Evolutionary conservation across 2,888 invertebrate genomes (phyloP), one percentile per base, ranked within the genome.

Genomic region (Tanypteryx hageni): DNA sequence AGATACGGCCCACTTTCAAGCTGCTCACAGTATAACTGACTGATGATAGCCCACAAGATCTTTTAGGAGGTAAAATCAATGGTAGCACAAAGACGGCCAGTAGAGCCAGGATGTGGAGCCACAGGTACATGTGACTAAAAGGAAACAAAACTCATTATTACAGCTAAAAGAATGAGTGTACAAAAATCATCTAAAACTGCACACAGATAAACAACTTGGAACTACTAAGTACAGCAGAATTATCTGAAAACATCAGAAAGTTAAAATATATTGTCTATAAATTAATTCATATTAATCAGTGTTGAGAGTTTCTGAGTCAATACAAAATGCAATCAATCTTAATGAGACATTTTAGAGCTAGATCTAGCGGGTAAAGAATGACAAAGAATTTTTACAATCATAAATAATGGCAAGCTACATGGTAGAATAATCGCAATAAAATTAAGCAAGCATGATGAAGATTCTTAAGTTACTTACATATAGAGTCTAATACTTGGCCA

Each of bases 401-500:
- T 84, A 27, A n/a, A 27, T n/a, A n/a, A 27, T 84, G 27, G n/a
- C 1, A 16, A 22, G 84, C 31, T 27, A 84, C 18, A 4, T 16
- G 22, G 14, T n/a, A 3, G 16, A 84, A 16, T 18, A 84, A 22
- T 84, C 18, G 13, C 5, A 86, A 18, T n/a, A 5, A 31, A 22
- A 27, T 84, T 82, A 0, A n/a, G 22, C 44, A 31, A 1, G 89
- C 18, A 22, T 16, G n/a, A n/a, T 22, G 83, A 1, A 22, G 44
- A 44, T 44, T 44, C 44, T 91, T 64, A n/a, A 14, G n/a, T 92
- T 93, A 95, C 97, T 96, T 96, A 99, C 98, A 97, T 96, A 95
- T 98, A 98, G 94, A 98, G 95, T 92, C 96, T 96, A 92, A 98
- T 95, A 94, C 97, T 97, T 64, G 98, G 97, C 95, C 96, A 96